A percentile compares a stretch with the other conserved stretches of the same genome.
phyloP scores from a whole-genome alignment of 2,797 vertebrate genomes.

The Artibeus jamaicensis region DNA sequence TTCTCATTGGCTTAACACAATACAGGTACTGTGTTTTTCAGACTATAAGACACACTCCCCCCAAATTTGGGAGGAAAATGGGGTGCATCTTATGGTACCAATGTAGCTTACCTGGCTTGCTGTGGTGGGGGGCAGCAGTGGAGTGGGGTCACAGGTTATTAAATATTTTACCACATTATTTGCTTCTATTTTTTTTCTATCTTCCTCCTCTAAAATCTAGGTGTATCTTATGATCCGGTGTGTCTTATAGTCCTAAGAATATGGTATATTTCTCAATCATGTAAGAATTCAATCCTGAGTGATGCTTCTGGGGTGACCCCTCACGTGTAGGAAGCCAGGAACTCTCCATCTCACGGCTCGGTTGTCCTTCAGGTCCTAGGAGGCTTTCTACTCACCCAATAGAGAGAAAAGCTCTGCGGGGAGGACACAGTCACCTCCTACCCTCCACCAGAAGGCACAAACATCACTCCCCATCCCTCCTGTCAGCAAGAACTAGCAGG shows the following conservation, averaged over 20 bases:
- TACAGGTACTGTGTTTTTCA: background rate
- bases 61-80: too few species aligned
- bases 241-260: too few species aligned
- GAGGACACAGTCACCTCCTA: background rate
- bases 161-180: too few species aligned
- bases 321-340: background rate
- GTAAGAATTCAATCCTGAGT: background rate
- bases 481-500: background rate
- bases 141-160: too few species aligned
- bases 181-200: too few species aligned
- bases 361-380: background rate
- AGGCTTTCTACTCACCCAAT: background rate
- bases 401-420: background rate
- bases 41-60: too few species aligned
- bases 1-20: background rate
- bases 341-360: background rate
- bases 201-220: too few species aligned
- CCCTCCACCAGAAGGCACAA: background rate
- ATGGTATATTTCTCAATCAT: background rate
- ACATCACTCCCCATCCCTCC: background rate
- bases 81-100: too few species aligned
- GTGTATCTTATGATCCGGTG: too few species aligned
- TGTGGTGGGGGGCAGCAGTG: too few species aligned
- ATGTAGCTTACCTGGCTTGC: too few species aligned
- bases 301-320: background rate